These are phyloP conservation scores for Rhinogobius similis DNA, from an alignment of 2,113 vertebrate genomes.

Conservation along the genomic window DNA sequence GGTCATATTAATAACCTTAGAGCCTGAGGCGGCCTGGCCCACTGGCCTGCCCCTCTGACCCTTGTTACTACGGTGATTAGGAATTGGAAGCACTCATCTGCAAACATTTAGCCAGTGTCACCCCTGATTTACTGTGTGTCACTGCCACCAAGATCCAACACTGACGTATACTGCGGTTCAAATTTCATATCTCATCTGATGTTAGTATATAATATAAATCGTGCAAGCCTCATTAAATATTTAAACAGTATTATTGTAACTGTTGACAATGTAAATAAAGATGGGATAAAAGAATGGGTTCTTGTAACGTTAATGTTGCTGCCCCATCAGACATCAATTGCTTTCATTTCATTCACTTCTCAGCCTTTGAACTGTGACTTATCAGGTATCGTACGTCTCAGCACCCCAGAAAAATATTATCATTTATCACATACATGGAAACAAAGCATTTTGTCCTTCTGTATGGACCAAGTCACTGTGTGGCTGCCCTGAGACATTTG, in stretches of 20 bases:
- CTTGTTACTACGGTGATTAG: constrained; percentile 77
- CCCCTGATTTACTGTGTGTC: constrained; percentile 62
- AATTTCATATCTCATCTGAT: background rate
- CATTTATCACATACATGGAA: too few species aligned
- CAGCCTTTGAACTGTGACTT: too few species aligned
- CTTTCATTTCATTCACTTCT: too few species aligned
- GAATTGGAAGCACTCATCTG: constrained; percentile 79
- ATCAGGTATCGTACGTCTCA: too few species aligned
- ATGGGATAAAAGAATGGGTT: background rate
- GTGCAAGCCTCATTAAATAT: too few species aligned
- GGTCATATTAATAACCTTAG: constrained; percentile 44
- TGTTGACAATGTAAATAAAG: background rate
- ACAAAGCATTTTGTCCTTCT: too few species aligned
- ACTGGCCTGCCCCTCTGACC: constrained; percentile 69
- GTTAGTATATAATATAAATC: background rate
- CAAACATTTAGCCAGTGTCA: constrained; percentile 82
- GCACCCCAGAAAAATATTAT: too few species aligned
- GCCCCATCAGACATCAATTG: too few species aligned
- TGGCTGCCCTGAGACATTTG: background rate
- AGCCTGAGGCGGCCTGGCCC: constrained; percentile 65
- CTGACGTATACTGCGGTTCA: constrained; percentile 1
- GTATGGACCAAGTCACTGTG: background rate
- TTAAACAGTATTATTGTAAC: background rate
- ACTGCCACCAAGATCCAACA: constrained; percentile 37
- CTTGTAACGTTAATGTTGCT: too few species aligned